Evolutionary conservation across 2,113 vertebrate species (phyloP).

Genomic region (Labeo rohita): DNA sequence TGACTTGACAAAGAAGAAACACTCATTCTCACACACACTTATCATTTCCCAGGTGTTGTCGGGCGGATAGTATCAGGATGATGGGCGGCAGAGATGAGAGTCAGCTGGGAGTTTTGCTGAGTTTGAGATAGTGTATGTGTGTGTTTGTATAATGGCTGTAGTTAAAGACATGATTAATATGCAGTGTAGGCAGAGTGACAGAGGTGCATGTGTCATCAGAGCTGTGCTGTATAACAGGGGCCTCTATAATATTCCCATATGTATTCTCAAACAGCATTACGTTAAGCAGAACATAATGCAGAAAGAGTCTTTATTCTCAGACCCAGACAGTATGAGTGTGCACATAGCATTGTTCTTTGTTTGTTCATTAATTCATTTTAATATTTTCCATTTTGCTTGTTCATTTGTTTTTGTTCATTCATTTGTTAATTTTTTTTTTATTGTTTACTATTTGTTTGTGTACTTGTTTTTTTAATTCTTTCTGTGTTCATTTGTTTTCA

Average conservation of each 20-base stretch:
- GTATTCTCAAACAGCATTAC: neutral
- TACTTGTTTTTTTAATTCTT: neutral
- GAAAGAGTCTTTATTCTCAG: neutral
- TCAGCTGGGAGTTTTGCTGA: conserved; percentile 43
- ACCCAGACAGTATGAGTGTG: neutral
- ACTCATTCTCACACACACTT: neutral
- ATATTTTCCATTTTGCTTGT: neutral
- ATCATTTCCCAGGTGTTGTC: conserved; percentile 10
- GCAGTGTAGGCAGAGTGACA: conserved; percentile 38
- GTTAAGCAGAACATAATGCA: conserved; percentile 19
- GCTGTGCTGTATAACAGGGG: conserved; percentile 18
- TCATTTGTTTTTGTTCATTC: neutral
- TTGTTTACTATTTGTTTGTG: neutral
- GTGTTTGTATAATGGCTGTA: conserved; percentile 39
- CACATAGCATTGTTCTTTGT: neutral
- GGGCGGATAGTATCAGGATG: neutral
- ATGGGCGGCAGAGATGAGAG: neutral
- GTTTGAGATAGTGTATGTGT: conserved; percentile 3
- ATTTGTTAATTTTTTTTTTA: too few species aligned
- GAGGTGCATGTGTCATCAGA: conserved; percentile 44
- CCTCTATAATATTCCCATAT: conserved; percentile 10
- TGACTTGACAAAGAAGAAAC: conserved; percentile 14
- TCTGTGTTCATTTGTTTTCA: neutral
- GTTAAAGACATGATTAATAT: conserved; percentile 58
- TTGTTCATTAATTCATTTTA: neutral